Percentiles rank a stretch among this genome's conserved stretches.
Evolutionary conservation across 2,888 invertebrate genomes (phyloP).

Genomic region (Agrotis segetum): DNA sequence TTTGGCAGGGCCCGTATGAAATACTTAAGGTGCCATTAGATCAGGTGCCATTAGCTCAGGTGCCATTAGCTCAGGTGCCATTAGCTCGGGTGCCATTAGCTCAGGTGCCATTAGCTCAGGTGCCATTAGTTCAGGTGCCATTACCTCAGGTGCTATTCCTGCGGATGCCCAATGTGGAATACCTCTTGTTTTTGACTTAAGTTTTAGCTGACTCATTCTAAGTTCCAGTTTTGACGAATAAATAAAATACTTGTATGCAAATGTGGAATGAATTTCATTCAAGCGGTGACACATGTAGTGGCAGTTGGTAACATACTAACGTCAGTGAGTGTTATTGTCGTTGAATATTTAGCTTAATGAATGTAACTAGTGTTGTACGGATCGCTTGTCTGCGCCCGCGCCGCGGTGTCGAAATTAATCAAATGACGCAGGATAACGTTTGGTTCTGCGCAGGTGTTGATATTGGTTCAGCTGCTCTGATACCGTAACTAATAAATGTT

Average conservation of each 20-base stretch:
- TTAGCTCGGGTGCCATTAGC: too few species aligned
- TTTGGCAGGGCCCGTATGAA: too few species aligned
- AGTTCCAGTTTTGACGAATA: conserved; percentile 18
- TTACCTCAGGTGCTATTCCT: too few species aligned
- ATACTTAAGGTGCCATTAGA: too few species aligned
- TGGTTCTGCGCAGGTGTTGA: conserved; percentile 75
- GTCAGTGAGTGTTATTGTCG: conserved; percentile 35
- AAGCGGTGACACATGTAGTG: conserved; percentile 36
- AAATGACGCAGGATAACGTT: conserved; percentile 83
- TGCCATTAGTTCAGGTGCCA: too few species aligned
- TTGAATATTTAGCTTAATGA: conserved; percentile 74
- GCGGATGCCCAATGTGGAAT: too few species aligned
- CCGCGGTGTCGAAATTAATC: conserved; percentile 80
- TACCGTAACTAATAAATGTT: conserved; percentile 61
- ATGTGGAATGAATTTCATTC: conserved; percentile 43
- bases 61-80: too few species aligned
- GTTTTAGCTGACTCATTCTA: conserved; percentile 31
- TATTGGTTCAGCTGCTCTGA: conserved; percentile 80
- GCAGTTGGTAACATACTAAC: conserved; percentile 18
- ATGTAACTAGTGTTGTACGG: conserved; percentile 70
- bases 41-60: too few species aligned
- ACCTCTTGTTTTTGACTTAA: not conserved
- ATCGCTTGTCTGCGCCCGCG: conserved; percentile 22
- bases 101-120: too few species aligned
- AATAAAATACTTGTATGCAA: conserved; percentile 25